Percentiles rank a stretch among this genome's conserved stretches.
Evolutionary conservation across 2,888 invertebrate genomes (phyloP).

Genomic region (Biston betularia): DNA sequence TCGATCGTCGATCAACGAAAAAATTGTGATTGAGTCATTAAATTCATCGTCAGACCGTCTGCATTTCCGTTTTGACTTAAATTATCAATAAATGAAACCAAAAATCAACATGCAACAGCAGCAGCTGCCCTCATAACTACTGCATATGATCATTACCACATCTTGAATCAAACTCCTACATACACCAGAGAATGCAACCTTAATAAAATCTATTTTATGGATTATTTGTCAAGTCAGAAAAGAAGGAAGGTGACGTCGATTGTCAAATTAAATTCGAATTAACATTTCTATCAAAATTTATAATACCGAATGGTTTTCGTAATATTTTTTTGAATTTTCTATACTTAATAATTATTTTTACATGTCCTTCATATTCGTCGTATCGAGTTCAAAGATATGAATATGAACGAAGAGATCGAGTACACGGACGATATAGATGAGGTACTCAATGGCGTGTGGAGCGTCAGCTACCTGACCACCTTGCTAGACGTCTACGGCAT

Average conservation of each 20-base stretch:
- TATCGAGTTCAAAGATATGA: slow-evolving; percentile 47
- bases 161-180: neutral
- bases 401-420: slow-evolving; percentile 50
- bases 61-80: too few relatives aligned
- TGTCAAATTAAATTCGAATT: slow-evolving; percentile 34
- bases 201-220: slow-evolving; percentile 26
- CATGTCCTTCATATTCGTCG: slow-evolving; percentile 38
- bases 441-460: slow-evolving; percentile 48
- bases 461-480: slow-evolving; percentile 50
- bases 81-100: too few relatives aligned
- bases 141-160: neutral
- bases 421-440: slow-evolving; percentile 39
- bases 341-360: slow-evolving; percentile 43
- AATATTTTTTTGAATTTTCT: slow-evolving; percentile 35
- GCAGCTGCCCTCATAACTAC: neutral
- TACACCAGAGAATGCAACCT: neutral
- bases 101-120: too few relatives aligned
- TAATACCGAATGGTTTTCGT: slow-evolving; percentile 31
- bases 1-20: too few relatives aligned
- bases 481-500: slow-evolving; percentile 59
- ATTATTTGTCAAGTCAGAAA: neutral
- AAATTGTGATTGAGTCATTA: too few relatives aligned
- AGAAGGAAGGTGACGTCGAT: slow-evolving; percentile 14
- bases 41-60: too few relatives aligned
- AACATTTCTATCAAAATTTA: slow-evolving; percentile 35